Conservation (phyloP, 2,113 vertebrate species). For the Pongo abelii region DNA sequence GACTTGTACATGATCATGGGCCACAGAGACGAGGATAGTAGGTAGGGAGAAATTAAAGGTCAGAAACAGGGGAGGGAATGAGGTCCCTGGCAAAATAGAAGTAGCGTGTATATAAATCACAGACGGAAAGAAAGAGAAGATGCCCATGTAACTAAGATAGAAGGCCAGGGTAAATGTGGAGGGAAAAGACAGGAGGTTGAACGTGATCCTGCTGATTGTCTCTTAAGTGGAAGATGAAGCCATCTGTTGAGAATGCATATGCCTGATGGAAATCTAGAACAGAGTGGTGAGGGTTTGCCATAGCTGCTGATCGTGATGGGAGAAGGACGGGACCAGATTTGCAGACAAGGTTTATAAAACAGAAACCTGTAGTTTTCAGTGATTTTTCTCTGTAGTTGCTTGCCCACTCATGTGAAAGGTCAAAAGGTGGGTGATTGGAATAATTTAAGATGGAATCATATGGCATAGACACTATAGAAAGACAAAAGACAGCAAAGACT, state of each 20-base stretch:
- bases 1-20: fast-evolving
- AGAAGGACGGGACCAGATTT: background rate
- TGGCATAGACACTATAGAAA: background rate
- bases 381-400: background rate
- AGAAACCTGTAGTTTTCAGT: background rate
- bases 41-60: too few species aligned
- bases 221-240: background rate
- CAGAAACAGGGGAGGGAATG: background rate
- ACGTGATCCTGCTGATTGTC: too few species aligned
- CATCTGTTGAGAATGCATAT: background rate
- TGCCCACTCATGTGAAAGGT: background rate
- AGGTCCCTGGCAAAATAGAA: too few species aligned
- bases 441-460: background rate
- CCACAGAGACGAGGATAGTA: background rate
- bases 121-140: background rate
- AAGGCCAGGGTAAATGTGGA: background rate
- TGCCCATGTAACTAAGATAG: background rate
- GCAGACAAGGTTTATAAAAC: background rate
- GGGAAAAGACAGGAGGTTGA: too few species aligned
- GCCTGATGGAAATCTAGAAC: too few species aligned
- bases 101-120: background rate
- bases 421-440: background rate
- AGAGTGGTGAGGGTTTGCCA: background rate
- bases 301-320: background rate
- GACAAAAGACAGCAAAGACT: background rate